Evolutionary conservation across 1,140 invertebrate species (phyloP).

Genomic region (Tetragnatha versicolor): DNA sequence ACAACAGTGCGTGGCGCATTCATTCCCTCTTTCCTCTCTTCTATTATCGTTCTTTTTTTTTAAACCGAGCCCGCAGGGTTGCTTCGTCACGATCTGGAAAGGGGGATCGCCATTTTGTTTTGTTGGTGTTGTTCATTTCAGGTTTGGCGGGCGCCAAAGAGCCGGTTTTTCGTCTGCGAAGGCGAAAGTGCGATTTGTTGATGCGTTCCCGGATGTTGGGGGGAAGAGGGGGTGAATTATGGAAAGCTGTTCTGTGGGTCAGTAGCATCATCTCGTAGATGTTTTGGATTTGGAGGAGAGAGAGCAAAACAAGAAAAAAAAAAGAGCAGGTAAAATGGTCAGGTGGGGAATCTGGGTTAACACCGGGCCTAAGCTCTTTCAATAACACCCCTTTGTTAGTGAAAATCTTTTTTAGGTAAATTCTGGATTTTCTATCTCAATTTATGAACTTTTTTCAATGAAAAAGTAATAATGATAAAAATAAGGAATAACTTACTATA

Average conservation of each 20-base stretch:
- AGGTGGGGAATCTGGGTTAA: no score
- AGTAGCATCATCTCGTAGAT: conserved; percentile 42
- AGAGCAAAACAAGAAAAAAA: no score
- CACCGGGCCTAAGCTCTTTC: no score
- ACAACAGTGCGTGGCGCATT: conserved; percentile 51
- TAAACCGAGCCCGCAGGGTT: conserved; percentile 37
- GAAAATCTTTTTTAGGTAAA: no score
- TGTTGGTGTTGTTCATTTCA: conserved; percentile 18
- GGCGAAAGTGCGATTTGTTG: conserved; percentile 35
- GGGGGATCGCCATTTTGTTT: neutral
- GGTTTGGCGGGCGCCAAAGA: conserved; percentile 26
- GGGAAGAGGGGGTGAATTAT: conserved; percentile 19
- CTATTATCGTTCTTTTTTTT: conserved; percentile 11
- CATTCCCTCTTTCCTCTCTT: neutral
- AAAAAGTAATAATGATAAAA: no score
- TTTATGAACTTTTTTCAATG: no score
- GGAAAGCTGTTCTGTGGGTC: conserved; percentile 22
- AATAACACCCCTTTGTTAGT: no score
- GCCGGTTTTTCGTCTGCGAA: conserved; percentile 29
- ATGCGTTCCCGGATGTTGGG: conserved; percentile 31
- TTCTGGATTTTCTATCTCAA: no score
- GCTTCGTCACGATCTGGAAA: conserved; percentile 30
- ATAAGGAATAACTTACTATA: no score
- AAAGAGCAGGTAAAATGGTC: no score
- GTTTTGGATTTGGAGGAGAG: no score